Percentiles rank a stretch among this genome's conserved stretches.
Conservation (phyloP, 2,888 invertebrate genomes). For the Beris chalybata region DNA sequence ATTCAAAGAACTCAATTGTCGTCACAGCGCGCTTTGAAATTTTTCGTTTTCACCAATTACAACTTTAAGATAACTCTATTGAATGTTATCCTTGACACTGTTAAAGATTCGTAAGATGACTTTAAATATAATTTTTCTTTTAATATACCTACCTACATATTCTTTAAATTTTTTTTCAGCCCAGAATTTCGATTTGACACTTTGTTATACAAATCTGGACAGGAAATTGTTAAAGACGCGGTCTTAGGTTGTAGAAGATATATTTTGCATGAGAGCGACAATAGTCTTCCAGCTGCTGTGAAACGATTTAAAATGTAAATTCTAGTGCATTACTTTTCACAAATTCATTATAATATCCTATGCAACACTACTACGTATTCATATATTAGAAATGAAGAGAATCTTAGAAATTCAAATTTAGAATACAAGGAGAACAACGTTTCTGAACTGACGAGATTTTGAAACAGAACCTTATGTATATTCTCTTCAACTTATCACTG, state of each 20-base stretch:
- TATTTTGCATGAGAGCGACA: slow-evolving; percentile 74
- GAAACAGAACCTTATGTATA: too few relatives aligned
- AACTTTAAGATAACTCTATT: slow-evolving; percentile 12
- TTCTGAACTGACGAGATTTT: too few relatives aligned
- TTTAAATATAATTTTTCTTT: not conserved
- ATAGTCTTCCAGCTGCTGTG: slow-evolving; percentile 71
- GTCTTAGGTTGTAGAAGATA: slow-evolving; percentile 68
- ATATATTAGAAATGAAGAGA: too few relatives aligned
- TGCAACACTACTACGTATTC: too few relatives aligned
- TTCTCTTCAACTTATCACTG: too few relatives aligned
- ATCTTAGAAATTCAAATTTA: too few relatives aligned
- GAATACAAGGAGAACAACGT: too few relatives aligned
- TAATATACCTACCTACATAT: too few relatives aligned
- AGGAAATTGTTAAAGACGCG: slow-evolving; percentile 10
- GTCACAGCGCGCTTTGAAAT: slow-evolving; percentile 16
- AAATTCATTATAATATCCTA: too few relatives aligned
- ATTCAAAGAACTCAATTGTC: slow-evolving; percentile 13
- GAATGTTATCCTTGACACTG: not conserved
- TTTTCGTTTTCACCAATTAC: slow-evolving; percentile 24
- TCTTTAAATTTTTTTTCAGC: slow-evolving; percentile 12
- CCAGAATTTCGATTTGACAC: slow-evolving; percentile 19
- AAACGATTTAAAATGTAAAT: slow-evolving; percentile 73
- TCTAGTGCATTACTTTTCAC: slow-evolving; percentile 57
- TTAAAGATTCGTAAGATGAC: slow-evolving; percentile 7
- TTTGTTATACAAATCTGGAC: not conserved